Conservation (phyloP, 2,113 vertebrate genomes). For the Cairina moschata region DNA sequence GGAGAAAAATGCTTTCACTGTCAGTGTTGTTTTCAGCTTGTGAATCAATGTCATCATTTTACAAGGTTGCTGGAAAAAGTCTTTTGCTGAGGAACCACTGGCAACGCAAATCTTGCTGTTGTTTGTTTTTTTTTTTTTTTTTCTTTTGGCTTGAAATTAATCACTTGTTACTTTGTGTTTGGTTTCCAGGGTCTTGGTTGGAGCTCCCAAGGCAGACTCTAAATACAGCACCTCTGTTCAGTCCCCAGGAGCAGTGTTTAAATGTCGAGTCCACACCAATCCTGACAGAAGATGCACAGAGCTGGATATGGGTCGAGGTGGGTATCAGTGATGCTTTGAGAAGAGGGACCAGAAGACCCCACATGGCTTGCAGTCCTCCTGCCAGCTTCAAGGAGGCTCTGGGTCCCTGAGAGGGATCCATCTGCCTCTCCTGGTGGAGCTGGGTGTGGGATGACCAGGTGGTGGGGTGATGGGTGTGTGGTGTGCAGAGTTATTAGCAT, state of each 20-base stretch:
- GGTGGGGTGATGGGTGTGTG: not conserved
- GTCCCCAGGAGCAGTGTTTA: conserved; percentile 93
- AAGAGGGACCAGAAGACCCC: not conserved
- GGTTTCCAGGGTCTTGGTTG: conserved; percentile 90
- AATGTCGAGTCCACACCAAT: conserved; percentile 95
- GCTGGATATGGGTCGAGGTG: conserved; percentile 96
- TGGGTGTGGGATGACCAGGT: not conserved
- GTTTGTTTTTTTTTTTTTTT: not conserved
- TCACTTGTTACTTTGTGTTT: conserved; percentile 47
- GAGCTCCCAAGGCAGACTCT: conserved; percentile 93
- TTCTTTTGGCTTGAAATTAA: not conserved
- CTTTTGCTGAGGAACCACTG: not conserved
- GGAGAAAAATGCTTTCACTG: not conserved
- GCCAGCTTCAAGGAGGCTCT: not conserved
- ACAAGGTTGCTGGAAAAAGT: not conserved
- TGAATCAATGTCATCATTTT: not conserved
- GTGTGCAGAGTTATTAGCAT: not conserved
- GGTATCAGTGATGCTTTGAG: conserved; percentile 28
- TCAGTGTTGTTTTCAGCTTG: not conserved
- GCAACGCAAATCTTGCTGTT: not conserved
- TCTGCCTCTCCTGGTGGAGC: not conserved
- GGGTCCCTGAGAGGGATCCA: not conserved
- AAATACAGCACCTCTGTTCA: conserved; percentile 89
- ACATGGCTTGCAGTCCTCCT: not conserved
- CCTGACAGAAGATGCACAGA: conserved; percentile 95